Evolutionary conservation across 2,888 invertebrate species (phyloP), one percentile per base, ranked within the genome.

Genomic region (Microlaimidae sp.): DNA sequence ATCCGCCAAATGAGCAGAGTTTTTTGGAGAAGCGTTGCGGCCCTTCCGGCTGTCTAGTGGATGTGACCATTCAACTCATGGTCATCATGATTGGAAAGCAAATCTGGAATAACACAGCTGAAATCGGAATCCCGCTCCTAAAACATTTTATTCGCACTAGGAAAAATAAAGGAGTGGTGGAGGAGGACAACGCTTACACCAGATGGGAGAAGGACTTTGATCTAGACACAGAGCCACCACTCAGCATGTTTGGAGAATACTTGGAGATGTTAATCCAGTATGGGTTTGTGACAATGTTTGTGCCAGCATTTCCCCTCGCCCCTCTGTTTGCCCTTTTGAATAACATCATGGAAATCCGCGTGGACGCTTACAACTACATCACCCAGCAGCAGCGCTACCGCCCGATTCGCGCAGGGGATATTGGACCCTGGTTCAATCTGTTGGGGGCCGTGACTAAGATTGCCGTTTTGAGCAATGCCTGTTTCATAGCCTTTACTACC

Each of bases 1-100:
- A 25, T 10, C 25, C 47, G 10, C 47, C 47, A 4, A 17, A 47
- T 5, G 25, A 47, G 5, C 24, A 47, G 5, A 24, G n/a, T 41
- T 17, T 26, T 28, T 19, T 19, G 10, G 46, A 21, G 41, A 61
- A 65, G 7, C 64, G 87, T 84, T 90, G 89, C 70, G 83, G 83
- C 1, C 82, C 86, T 1, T 88, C 87, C 10, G 89, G 89, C 2
- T 90, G 90, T 69, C 75, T 90, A 28, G 80, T 86, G 60, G 90
- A 90, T 73, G 75, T 90, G 7, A 86, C 86, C 58, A 87, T 90
- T 64, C 90, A 90, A 70, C 73, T 90, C 57, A 84, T 83, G 47
- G 88, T 90, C 66, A 88, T 90, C 58, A 90, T 92, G 87, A 78
- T 89, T 47, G 90, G 90, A 53, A 89, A 90, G 72, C 89, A 90